Evolutionary conservation across 2,888 invertebrate genomes (phyloP).

Genomic region (Psylliodes chrysocephalus): DNA sequence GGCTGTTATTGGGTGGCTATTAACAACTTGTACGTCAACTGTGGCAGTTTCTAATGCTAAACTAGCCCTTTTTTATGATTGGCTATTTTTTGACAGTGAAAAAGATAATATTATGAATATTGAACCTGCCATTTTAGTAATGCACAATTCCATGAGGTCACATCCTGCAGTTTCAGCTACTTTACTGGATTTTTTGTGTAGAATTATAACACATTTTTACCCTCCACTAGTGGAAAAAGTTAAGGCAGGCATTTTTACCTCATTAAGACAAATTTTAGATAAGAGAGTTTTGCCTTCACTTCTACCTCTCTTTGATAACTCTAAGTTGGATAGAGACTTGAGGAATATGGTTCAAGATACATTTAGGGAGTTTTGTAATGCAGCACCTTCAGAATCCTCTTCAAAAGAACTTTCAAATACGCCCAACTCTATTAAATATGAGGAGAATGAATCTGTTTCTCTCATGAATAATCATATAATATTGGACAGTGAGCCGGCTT

Average conservation of each 20-base stretch:
- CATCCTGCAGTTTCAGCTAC: conserved; percentile 92
- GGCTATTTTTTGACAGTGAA: conserved; percentile 91
- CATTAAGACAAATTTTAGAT: conserved; percentile 86
- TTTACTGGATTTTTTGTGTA: conserved; percentile 88
- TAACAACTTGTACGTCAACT: conserved; percentile 89
- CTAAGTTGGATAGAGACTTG: conserved; percentile 86
- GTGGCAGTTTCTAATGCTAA: conserved; percentile 92
- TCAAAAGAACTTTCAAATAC: conserved; percentile 48
- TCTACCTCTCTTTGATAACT: conserved; percentile 87
- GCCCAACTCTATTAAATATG: conserved; percentile 49
- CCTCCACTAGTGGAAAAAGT: conserved; percentile 83
- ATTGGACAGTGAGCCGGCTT: conserved; percentile 78
- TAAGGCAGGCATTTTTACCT: conserved; percentile 82
- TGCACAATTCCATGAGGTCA: conserved; percentile 92
- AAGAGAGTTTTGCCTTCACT: conserved; percentile 91
- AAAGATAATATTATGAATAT: conserved; percentile 97
- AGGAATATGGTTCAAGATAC: conserved; percentile 87
- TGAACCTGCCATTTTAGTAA: conserved; percentile 92
- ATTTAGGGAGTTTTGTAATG: conserved; percentile 86
- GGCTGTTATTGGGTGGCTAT: conserved; percentile 94
- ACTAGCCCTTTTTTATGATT: conserved; percentile 91
- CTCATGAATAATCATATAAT: conserved; percentile 63
- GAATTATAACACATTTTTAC: conserved; percentile 90
- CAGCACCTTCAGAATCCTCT: conserved; percentile 56
- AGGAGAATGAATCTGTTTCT: conserved; percentile 46